Evolutionary conservation across 2,888 invertebrate species (phyloP), one percentile per base, ranked within the genome.

Genomic region (Coenonympha glycerion): DNA sequence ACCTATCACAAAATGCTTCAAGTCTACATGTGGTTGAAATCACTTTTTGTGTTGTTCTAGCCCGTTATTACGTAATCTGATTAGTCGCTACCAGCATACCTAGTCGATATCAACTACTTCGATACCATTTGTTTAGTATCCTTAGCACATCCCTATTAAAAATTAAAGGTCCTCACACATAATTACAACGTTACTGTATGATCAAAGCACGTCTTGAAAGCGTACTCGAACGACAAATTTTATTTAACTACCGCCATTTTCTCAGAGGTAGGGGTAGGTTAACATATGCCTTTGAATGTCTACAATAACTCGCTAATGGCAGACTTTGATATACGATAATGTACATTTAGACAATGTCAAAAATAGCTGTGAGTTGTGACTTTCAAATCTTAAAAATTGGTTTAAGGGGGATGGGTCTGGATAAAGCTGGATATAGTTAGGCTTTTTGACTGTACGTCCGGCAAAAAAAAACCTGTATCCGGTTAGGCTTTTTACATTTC

Each of bases 191-290:
- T 31, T 42, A 42, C 28, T 19, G 18, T 45, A 45, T 30, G 45
- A 45, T 45, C 45, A 45, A 45, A 45, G 45, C 45, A 9, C 15
- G 24, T 45, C 45, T 45, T 45, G 45, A 45, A 45, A 45, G 45
- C 34, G 24, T 24, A 22, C 19, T 45, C 45, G 45, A 45, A 45
- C 22, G 45, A 34, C 45, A 45, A 45, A 45, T 45, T 45, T 45
- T 24, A 45, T 34, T 34, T 45, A 34, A 45, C 34, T 24, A 45
- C 45, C 45, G 45, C 45, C 45, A 45, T 45, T 45, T 45, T 45
- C 16, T 45, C 34, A 18, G 39, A n/a, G n/a, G n/a, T n/a, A n/a
- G n/a, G n/a, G n/a, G n/a, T n/a, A n/a, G n/a, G n/a, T n/a, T n/a
- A n/a, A n/a, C 24, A 24, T 8, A 39, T 1, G 24, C 24, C 15